Conservation (phyloP, 2,888 invertebrate species). For the Mythimna impura region DNA sequence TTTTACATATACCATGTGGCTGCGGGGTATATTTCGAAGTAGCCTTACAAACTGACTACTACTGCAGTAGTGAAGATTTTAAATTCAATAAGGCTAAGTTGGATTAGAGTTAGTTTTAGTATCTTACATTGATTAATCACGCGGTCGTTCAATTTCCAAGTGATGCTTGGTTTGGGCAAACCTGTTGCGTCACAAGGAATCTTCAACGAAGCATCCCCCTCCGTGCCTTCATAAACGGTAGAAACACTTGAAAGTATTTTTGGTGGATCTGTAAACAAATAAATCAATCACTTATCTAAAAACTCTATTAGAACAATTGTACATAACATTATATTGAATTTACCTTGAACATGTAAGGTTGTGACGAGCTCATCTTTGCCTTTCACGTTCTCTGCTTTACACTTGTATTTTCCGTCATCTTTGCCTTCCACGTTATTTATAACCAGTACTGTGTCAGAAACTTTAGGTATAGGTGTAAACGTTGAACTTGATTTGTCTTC, state of each 20-base stretch:
- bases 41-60: background rate
- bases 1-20: background rate
- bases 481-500: background rate
- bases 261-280: constrained; percentile 26
- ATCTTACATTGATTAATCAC: constrained; percentile 25
- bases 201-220: constrained; percentile 36
- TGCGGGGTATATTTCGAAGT: no score
- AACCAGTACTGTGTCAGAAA: constrained; percentile 10
- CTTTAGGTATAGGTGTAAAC: constrained; percentile 3
- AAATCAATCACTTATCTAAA: background rate
- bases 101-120: background rate
- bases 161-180: constrained; percentile 38
- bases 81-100: background rate
- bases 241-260: constrained; percentile 14
- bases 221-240: constrained; percentile 20
- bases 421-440: constrained; percentile 1
- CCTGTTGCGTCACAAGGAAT: constrained; percentile 45
- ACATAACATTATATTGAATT: background rate
- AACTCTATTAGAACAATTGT: background rate
- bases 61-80: background rate
- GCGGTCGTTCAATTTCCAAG: constrained; percentile 29
- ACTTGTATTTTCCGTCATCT: constrained; percentile 37
- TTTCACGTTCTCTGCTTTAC: constrained; percentile 27
- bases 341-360: constrained; percentile 28
- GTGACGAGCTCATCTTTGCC: constrained; percentile 28